Conservation (phyloP, 64 coral and sea anemone genomes). For the Actinia equina region DNA sequence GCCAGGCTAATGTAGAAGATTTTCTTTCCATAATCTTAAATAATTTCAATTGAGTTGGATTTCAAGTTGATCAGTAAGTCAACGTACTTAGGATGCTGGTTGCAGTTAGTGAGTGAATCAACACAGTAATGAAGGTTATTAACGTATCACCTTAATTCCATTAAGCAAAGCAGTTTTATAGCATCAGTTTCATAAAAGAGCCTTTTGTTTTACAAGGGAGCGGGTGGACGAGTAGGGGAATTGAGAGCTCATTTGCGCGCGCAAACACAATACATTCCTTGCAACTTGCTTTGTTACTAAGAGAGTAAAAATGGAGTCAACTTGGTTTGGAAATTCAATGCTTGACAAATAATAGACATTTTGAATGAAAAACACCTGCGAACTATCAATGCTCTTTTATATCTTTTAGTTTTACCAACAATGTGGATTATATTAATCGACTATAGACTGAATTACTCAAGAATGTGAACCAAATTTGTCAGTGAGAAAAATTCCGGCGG, state of each 20-base stretch:
- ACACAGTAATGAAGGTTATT: neutral
- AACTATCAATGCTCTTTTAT: too few relatives aligned
- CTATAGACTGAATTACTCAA: too few relatives aligned
- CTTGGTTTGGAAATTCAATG: neutral
- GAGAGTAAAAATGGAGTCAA: neutral
- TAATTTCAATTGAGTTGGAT: too few relatives aligned
- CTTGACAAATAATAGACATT: neutral
- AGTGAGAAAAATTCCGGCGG: too few relatives aligned
- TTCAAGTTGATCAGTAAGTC: constrained; percentile 5
- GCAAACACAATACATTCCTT: neutral
- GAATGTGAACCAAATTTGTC: too few relatives aligned
- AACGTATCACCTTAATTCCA: neutral
- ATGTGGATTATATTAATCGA: too few relatives aligned
- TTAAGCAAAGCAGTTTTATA: neutral
- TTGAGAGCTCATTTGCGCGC: too few relatives aligned
- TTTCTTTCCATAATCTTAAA: too few relatives aligned
- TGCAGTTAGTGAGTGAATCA: neutral
- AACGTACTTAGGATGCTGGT: neutral
- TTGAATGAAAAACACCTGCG: neutral
- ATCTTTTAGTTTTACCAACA: too few relatives aligned
- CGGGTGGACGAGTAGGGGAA: neutral
- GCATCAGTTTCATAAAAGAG: neutral
- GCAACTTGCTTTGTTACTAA: neutral
- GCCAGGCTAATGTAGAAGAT: neutral
- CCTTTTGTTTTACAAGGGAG: neutral